Evolutionary conservation across 53 echinoderm and acorn worm genomes (phyloP).

Genomic region (Stichopus horrens): DNA sequence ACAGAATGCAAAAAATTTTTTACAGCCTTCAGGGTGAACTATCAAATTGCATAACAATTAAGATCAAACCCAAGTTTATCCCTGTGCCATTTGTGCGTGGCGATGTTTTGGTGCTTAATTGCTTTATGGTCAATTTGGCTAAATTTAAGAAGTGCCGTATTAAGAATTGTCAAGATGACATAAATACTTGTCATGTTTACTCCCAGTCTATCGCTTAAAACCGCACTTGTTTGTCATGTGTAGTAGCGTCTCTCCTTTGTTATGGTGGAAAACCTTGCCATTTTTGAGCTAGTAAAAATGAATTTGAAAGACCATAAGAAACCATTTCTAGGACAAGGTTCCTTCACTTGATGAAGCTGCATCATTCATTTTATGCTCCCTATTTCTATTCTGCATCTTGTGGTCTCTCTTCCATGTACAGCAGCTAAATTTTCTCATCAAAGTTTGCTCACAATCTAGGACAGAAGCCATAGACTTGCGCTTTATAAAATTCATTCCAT

Average conservation of each 20-base stretch:
- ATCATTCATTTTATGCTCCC: background rate
- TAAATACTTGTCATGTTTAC: slow-evolving; percentile 20
- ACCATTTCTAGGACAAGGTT: background rate
- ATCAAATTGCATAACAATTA: slow-evolving; percentile 44
- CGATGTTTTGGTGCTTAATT: slow-evolving; percentile 10
- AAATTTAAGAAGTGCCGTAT: slow-evolving; percentile 23
- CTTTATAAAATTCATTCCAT: too few species aligned
- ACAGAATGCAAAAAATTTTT: slow-evolving; percentile 10
- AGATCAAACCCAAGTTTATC: background rate
- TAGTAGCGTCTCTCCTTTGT: background rate
- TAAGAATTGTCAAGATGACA: background rate
- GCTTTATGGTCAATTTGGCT: slow-evolving; percentile 33
- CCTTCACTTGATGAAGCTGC: background rate
- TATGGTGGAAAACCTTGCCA: background rate
- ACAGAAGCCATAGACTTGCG: background rate
- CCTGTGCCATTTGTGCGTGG: background rate
- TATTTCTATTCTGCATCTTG: background rate
- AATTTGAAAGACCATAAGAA: slow-evolving; percentile 1
- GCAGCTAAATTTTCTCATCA: too few species aligned
- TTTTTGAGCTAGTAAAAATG: background rate
- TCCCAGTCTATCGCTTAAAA: slow-evolving; percentile 12
- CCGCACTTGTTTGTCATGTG: background rate
- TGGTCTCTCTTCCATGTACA: too few species aligned
- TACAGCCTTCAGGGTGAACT: slow-evolving; percentile 18
- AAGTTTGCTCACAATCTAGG: background rate